phyloP scores from a whole-genome alignment of 2,797 vertebrate species.

The Poecilia velifera region DNA sequence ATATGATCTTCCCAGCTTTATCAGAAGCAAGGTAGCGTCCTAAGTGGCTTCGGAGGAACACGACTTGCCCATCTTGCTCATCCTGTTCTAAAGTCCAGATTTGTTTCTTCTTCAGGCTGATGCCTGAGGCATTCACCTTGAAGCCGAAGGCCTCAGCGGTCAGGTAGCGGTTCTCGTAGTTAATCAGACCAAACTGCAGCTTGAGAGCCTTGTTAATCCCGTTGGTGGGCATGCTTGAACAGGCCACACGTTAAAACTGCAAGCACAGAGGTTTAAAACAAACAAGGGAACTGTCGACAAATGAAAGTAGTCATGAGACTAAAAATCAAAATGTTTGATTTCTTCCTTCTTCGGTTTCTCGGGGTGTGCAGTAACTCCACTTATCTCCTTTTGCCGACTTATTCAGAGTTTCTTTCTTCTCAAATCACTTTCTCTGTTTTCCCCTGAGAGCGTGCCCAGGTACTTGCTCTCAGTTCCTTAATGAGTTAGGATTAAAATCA shows the following conservation, averaged over 20 bases:
- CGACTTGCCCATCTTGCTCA: slow-evolving; percentile 85
- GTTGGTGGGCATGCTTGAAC: slow-evolving; percentile 89
- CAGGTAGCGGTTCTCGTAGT: slow-evolving; percentile 90
- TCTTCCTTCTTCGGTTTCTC: slow-evolving; percentile 27
- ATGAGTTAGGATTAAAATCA: slow-evolving; percentile 84
- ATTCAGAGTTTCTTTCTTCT: slow-evolving; percentile 48
- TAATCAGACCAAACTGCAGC: slow-evolving; percentile 95
- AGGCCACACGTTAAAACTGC: slow-evolving; percentile 29
- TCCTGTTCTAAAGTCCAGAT: slow-evolving; percentile 94
- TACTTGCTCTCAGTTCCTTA: slow-evolving; percentile 78
- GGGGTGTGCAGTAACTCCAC: slow-evolving; percentile 54
- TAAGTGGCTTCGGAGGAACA: slow-evolving; percentile 92
- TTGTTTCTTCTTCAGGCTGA: slow-evolving; percentile 95
- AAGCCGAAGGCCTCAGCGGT: slow-evolving; percentile 95
- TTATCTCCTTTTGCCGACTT: slow-evolving; percentile 52
- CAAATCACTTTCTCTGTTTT: slow-evolving; percentile 65
- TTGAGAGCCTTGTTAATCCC: slow-evolving; percentile 90
- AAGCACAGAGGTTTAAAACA: slow-evolving; percentile 43
- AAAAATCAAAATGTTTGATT: slow-evolving; percentile 43
- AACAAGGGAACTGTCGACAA: slow-evolving; percentile 45
- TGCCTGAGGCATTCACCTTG: slow-evolving; percentile 93
- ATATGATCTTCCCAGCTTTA: slow-evolving; percentile 91
- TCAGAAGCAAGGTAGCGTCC: slow-evolving; percentile 91
- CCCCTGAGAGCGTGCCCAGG: slow-evolving; percentile 56
- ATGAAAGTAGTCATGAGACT: slow-evolving; percentile 50